Evolutionary conservation across 2,888 invertebrate genomes (phyloP), one percentile per base, ranked within the genome.

Genomic region (Calephelis perditalis): DNA sequence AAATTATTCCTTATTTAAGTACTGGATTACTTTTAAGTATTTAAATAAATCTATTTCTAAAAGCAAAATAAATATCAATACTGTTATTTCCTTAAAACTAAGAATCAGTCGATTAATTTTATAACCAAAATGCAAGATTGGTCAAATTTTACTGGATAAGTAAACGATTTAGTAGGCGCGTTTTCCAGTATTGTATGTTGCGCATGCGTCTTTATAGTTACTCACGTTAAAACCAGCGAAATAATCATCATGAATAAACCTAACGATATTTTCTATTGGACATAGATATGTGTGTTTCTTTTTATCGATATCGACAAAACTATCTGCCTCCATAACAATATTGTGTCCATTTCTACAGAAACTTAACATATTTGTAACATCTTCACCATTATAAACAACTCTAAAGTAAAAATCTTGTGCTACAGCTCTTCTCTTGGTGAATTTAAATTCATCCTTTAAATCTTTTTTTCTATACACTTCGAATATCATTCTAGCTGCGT

Each of bases 211-310:
- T 80, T 96, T 96, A 76, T 95, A 97, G 82, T 97, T 97, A 11
- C 95, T 96, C n/a, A 94, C 95, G 78, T 97, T 97, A 71, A 97
- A 94, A 59, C 93, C 91, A 11, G 92, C 86, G 74, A 98, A 96
- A 78, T 97, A 97, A 82, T 97, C 96, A 70, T 96, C 96, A 71
- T 97, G 96, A 65, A 97, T 92, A 81, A 97, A 97, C 65, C 97
- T 90, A 9, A 96, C 94, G 65, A 98, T 96, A 75, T 95, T 95
- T 79, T 97, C 97, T 68, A 98, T 95, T 4, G 96, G 95, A 82
- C 97, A 98, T 1, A 96, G 80, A 75, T 94, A 93, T 56, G 93
- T 75, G 66, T 86, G 74, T 62, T 82, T 81, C 3, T 78, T 72
- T 59, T 81, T 85, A 62, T 78, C 63, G 63, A 82, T 81, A 56